Evolutionary conservation across 2,888 invertebrate genomes (phyloP), one percentile per base, ranked within the genome.

Genomic region (Fabriciana adippe): DNA sequence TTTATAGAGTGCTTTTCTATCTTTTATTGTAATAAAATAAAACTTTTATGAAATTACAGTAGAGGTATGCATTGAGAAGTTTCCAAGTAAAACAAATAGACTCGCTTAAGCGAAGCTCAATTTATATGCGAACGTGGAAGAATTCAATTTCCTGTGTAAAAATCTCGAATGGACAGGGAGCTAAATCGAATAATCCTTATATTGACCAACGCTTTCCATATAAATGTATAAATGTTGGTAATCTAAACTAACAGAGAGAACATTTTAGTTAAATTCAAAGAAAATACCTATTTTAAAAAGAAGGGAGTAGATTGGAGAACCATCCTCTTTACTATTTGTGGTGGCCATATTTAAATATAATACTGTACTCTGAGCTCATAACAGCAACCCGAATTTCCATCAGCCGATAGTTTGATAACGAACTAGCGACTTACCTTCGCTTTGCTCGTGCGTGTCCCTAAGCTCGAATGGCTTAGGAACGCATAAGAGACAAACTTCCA

Each of bases 111-210:
- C 70, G 65, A 69, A 68, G 68, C 65, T 64, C 74, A 70, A 76
- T 78, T 77, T 78, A 77, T 77, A 79, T 77, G 74, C 78, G 78
- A 74, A 74, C 79, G 76, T 72, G 78, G 78, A 79, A 76, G 81
- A 83, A 86, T 85, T 82, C 87, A 87, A 88, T 88, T 87, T 87
- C 86, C 86, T 81, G 80, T 76, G 79, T 79, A 86, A 87, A 86
- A 86, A 82, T 80, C 74, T 75, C 76, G 80, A 79, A 79, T 75
- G 72, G 74, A 74, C 74, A 66, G 16, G 64, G 73, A 75, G 69
- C 71, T 74, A 77, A 81, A 81, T 80, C 76, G 77, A 81, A 81
- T 81, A 80, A 78, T 73, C 77, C 73, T 73, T 75, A 75, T 79
- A 79, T 81, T 80, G 83, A 77, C 79, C 81, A 76, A 71, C 76